A percentile compares a stretch with the other conserved stretches of the same genome.
Evolutionary conservation across 1,140 invertebrate species (phyloP).

Genomic region (Trichonephila clavata): DNA sequence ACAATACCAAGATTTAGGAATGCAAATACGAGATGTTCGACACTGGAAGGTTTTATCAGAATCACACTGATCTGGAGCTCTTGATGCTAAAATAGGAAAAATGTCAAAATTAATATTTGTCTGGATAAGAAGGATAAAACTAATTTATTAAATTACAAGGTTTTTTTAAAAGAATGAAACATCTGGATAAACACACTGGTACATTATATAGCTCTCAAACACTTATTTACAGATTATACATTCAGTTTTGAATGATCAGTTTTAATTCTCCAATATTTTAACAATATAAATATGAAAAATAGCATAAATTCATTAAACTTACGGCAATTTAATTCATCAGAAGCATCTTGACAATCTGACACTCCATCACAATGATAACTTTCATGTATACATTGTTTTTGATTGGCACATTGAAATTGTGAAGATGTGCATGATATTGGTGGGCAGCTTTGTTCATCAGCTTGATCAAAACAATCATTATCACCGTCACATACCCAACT

Average conservation of each 20-base stretch:
- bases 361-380: slow-evolving; percentile 97
- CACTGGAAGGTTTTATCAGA: slow-evolving; percentile 94
- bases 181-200: too few species aligned
- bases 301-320: slow-evolving; percentile 79
- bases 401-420: slow-evolving; percentile 95
- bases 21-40: slow-evolving; percentile 91
- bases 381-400: slow-evolving; percentile 95
- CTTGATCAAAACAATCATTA: slow-evolving; percentile 98
- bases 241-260: too few species aligned
- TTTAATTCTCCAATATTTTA: not conserved
- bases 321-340: slow-evolving; percentile 93
- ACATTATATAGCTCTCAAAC: too few species aligned
- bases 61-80: slow-evolving; percentile 91
- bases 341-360: slow-evolving; percentile 93
- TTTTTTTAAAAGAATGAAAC: too few species aligned
- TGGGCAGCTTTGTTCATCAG: slow-evolving; percentile 97
- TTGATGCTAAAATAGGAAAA: slow-evolving; percentile 70
- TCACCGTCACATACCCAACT: slow-evolving; percentile 94
- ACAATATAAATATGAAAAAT: not conserved
- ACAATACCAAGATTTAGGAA: slow-evolving; percentile 96
- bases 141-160: too few species aligned
- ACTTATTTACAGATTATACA: too few species aligned
- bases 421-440: slow-evolving; percentile 95
- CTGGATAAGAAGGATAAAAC: too few species aligned
- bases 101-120: too few species aligned